Evolutionary conservation across 2,888 invertebrate genomes (phyloP), one percentile per base, ranked within the genome.

Genomic region (Eristalis intricaria): DNA sequence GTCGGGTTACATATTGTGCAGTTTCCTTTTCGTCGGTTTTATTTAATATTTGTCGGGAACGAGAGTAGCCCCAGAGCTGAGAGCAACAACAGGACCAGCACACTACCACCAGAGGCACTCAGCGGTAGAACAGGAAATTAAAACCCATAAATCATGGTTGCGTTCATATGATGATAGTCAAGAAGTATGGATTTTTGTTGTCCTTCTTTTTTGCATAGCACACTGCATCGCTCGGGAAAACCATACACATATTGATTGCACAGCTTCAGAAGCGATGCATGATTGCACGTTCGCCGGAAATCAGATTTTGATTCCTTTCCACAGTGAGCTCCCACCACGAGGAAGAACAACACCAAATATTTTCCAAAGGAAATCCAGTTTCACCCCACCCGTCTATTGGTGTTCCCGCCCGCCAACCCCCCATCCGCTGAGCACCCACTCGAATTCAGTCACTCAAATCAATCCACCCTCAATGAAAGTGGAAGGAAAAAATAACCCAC

Each of bases 111-210:
- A 80, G 64, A 87, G 73, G 87, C 89, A 89, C 90, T 89, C 89
- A 90, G 89, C 88, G 89, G 89, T 89, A 88, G 88, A 90, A 89
- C 91, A 92, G 92, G 92, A 92, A 92, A 92, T 92, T 92, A 92
- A 92, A 92, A 91, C 85, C 89, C 91, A 92, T 92, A 92, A 92
- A 91, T 92, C 92, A 91, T 91, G 85, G 85, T 77, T 89, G 88
- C 89, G 79, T 76, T 84, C 80, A 76, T 80, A 80, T 87, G 87
- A 83, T 87, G 87, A 77, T 87, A 87, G 87, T 87, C 80, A 84
- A 87, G 87, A 80, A 83, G 84, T 84, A 87, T 87, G 87, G 76
- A 87, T 80, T 87, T 84, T 79, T 77, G 79, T 76, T 79, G 79
- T 76, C 65, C 71, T 74, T 74, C 43, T 76, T 82, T 70, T 85